Percentiles rank a stretch among this genome's conserved stretches.
Evolutionary conservation across 2,888 invertebrate species (phyloP).

Genomic region (Watsonalla cultraria): DNA sequence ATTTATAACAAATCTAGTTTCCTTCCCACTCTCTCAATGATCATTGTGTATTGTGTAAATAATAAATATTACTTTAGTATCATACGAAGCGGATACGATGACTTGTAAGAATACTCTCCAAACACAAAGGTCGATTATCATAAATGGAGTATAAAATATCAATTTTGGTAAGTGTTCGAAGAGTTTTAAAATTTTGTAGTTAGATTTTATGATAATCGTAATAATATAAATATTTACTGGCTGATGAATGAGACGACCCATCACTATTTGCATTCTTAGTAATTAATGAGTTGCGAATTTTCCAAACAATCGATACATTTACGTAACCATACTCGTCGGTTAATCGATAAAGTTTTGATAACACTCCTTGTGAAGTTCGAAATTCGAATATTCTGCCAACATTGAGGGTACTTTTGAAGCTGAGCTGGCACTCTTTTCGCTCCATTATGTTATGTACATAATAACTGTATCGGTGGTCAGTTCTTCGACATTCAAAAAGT

Average conservation of each 20-base stretch:
- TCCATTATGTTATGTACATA: too few relatives aligned
- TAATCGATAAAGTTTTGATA: neutral
- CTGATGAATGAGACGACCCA: neutral
- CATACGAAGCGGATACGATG: neutral
- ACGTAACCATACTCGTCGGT: neutral
- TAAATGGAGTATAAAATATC: too few relatives aligned
- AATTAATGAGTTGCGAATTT: neutral
- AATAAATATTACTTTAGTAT: neutral
- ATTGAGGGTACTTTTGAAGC: too few relatives aligned
- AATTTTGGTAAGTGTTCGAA: too few relatives aligned
- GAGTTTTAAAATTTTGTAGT: too few relatives aligned
- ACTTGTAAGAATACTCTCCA: neutral
- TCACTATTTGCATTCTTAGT: neutral
- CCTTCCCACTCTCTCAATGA: conserved; percentile 11
- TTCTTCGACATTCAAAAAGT: too few relatives aligned
- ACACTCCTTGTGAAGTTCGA: neutral
- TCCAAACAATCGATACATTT: neutral
- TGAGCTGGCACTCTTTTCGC: too few relatives aligned
- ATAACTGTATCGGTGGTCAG: too few relatives aligned
- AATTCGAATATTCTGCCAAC: too few relatives aligned
- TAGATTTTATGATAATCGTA: too few relatives aligned
- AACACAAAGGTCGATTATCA: neutral
- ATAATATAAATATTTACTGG: neutral
- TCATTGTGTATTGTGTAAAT: neutral
- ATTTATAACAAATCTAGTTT: conserved; percentile 29